Conservation (phyloP, 2,113 vertebrate genomes). For the Sarotherodon lohbergeri region DNA sequence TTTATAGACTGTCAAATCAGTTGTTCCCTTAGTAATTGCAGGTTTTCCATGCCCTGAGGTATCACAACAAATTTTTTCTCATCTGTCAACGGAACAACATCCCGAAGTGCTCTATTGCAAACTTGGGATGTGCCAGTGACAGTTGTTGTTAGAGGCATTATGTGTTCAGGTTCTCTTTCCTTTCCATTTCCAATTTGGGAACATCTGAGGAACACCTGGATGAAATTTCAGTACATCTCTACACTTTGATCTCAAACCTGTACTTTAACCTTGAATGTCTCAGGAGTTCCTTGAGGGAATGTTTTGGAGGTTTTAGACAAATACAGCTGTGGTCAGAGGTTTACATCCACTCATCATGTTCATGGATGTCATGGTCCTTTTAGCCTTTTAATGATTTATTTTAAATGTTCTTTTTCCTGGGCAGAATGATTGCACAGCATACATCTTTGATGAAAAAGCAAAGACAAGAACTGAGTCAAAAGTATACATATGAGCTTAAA, state of each 20-base stretch:
- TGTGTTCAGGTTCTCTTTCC: neutral
- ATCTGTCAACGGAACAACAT: neutral
- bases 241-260: neutral
- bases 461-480: too few species aligned
- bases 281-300: neutral
- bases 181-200: neutral
- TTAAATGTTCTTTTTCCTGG: too few species aligned
- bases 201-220: neutral
- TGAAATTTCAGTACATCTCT: neutral
- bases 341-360: too few species aligned
- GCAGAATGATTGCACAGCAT: too few species aligned
- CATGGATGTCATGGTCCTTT: too few species aligned
- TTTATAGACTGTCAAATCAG: neutral
- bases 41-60: neutral
- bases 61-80: neutral
- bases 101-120: neutral
- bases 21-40: neutral
- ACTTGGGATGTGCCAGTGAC: neutral
- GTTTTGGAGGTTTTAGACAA: neutral
- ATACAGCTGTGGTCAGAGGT: too few species aligned
- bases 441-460: too few species aligned
- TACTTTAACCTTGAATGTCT: neutral
- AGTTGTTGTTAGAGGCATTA: neutral
- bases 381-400: too few species aligned
- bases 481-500: too few species aligned